Conservation (phyloP, 2,113 vertebrate genomes). For the Pangasianodon gigas region DNA sequence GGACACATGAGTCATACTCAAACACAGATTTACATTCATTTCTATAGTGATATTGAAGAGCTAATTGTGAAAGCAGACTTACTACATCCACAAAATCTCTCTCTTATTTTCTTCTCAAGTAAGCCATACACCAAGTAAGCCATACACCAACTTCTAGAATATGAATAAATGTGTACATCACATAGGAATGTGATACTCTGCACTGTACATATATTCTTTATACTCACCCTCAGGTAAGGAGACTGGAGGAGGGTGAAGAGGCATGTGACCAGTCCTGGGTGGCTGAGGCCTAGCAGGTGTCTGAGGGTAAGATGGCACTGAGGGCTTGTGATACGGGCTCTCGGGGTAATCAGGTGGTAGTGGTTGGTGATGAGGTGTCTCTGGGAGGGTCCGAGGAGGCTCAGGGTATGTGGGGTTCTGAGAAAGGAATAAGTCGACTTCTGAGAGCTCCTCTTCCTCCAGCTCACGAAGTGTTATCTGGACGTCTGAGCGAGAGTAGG, state of each 20-base stretch:
- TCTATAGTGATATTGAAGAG: background rate
- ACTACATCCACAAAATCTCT: background rate
- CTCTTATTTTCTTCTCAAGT: background rate
- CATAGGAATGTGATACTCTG: background rate
- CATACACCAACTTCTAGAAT: background rate
- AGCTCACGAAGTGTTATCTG: slow-evolving; percentile 83
- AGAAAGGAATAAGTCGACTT: slow-evolving; percentile 68
- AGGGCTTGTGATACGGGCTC: slow-evolving; percentile 6
- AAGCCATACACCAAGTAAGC: background rate
- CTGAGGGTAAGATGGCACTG: slow-evolving; percentile 11
- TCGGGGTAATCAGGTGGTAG: slow-evolving; percentile 1
- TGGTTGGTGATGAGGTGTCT: background rate
- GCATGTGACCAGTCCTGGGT: background rate
- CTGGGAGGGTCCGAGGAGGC: slow-evolving; percentile 3
- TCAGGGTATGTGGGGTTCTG: slow-evolving; percentile 49
- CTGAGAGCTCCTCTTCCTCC: slow-evolving; percentile 79
- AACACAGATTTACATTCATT: slow-evolving; percentile 29
- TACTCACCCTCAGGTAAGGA: slow-evolving; percentile 20
- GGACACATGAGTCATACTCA: slow-evolving; percentile 12
- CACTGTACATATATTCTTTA: background rate
- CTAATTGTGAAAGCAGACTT: background rate
- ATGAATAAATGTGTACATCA: background rate
- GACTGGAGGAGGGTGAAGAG: background rate
- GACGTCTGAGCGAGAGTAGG: slow-evolving; percentile 76
- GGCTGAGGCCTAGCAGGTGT: slow-evolving; percentile 15